Evolutionary conservation across 2,888 invertebrate genomes (phyloP).

Genomic region (Leuctra nigra): DNA sequence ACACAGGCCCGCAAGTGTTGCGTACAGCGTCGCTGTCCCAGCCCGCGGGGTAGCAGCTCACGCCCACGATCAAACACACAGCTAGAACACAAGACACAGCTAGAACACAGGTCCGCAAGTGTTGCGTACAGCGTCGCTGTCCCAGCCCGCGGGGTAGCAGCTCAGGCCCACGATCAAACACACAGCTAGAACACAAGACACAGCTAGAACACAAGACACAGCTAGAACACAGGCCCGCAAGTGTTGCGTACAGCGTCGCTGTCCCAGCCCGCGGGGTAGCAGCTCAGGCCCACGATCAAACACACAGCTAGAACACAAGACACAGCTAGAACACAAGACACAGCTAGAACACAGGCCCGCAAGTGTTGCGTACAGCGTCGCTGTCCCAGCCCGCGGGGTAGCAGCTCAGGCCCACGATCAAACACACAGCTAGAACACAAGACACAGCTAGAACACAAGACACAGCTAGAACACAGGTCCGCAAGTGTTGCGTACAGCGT

Average conservation of each 20-base stretch:
- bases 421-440: slow-evolving; percentile 81
- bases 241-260: slow-evolving; percentile 73
- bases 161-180: slow-evolving; percentile 83
- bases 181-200: too few species aligned
- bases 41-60: slow-evolving; percentile 82
- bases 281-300: slow-evolving; percentile 79
- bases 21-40: slow-evolving; percentile 81
- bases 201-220: too few species aligned
- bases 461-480: too few species aligned
- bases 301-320: too few species aligned
- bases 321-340: too few species aligned
- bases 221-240: too few species aligned
- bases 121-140: slow-evolving; percentile 69
- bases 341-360: too few species aligned
- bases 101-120: too few species aligned
- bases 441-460: too few species aligned
- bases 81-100: too few species aligned
- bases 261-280: slow-evolving; percentile 90
- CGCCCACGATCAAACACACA: slow-evolving; percentile 77
- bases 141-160: slow-evolving; percentile 89
- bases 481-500: slow-evolving; percentile 76
- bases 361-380: slow-evolving; percentile 72
- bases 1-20: slow-evolving; percentile 87
- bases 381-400: slow-evolving; percentile 92
- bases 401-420: slow-evolving; percentile 80